Percentiles rank a stretch among this genome's conserved stretches.
These are phyloP conservation scores for Agriopis aurantiaria DNA, from an alignment of 2,888 invertebrate species.

Conservation along the genomic window DNA sequence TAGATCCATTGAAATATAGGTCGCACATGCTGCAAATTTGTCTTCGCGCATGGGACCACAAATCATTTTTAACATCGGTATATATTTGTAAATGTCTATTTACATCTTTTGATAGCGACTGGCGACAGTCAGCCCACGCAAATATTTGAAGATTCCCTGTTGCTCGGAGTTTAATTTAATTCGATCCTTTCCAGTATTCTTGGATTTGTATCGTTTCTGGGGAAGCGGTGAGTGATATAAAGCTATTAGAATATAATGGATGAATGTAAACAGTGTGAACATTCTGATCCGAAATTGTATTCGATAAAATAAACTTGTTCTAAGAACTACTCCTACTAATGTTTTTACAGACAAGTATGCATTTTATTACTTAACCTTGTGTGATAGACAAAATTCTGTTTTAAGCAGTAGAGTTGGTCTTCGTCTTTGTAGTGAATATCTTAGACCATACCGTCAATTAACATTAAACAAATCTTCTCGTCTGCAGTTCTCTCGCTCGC, in stretches of 20 bases:
- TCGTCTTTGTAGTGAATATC: too few species aligned
- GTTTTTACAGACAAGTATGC: not conserved
- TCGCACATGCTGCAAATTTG: conserved; percentile 33
- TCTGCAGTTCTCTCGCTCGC: too few species aligned
- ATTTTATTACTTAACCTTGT: not conserved
- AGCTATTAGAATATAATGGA: conserved; percentile 33
- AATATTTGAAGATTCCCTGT: conserved; percentile 50
- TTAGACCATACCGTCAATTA: too few species aligned
- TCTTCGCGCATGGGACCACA: conserved; percentile 25
- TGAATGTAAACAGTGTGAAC: conserved; percentile 36
- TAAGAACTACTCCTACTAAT: not conserved
- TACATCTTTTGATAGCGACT: conserved; percentile 49
- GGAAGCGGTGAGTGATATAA: conserved; percentile 26
- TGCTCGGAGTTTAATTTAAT: conserved; percentile 31
- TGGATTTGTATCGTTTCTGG: conserved; percentile 24
- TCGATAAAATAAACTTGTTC: conserved; percentile 33
- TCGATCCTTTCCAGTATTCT: conserved; percentile 25
- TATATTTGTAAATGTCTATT: conserved; percentile 41
- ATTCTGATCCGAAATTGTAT: conserved; percentile 33
- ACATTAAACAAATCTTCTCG: too few species aligned
- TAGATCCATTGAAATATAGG: conserved; percentile 29
- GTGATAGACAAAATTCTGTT: not conserved
- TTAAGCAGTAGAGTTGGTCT: not conserved
- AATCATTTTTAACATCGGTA: conserved; percentile 36
- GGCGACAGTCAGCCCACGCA: conserved; percentile 52